Evolutionary conservation across 1,140 invertebrate species (phyloP), one percentile per base, ranked within the genome.

Genomic region (Venustaconcha ellipsiformis): DNA sequence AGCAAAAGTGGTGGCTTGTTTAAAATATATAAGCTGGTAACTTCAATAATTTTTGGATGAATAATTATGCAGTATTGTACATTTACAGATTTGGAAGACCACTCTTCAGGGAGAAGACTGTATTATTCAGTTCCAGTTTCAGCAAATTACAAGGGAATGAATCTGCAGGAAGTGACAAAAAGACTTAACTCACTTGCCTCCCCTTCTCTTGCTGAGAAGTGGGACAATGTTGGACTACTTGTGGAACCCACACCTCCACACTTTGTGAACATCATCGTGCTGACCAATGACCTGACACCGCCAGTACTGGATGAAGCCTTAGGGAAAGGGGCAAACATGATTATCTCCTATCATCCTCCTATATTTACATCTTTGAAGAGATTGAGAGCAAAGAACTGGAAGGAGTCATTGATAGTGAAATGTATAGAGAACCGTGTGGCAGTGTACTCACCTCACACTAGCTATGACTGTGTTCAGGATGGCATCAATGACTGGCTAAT

Each of bases 191-290:
- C 91, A 26, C 94, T 95, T 89, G 95, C 96, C 14, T 92, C 95
- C 57, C 88, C 92, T 18, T 87, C 89, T 8, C 91, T 96, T 15
- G 95, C 97, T 1, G 96, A 94, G 81, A 92, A 91, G 55, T 99
- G 97, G 97, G 98, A 99, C 88, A 99, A 99, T 91, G 97, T 98
- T 48, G 97, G 97, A 13, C 89, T 99, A 12, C 90, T 99, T 14
- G 92, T 98, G 15, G 95, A 98, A 86, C 96, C 96, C 17, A 92
- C 92, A 80, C 86, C 92, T 17, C 85, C 84, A 4, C 83, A 88
- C 65, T 17, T 74, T 67, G 75, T 83, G 5, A 81, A 78, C 18
- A 93, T 92, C 59, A 93, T 98, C 73, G 85, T 99, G 56, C 87
- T 99, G n/a, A 99, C 97, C 12, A 99, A 98, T 90, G 97, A 99